Evolutionary conservation across 2,888 invertebrate species (phyloP).

Genomic region (Troides helena): DNA sequence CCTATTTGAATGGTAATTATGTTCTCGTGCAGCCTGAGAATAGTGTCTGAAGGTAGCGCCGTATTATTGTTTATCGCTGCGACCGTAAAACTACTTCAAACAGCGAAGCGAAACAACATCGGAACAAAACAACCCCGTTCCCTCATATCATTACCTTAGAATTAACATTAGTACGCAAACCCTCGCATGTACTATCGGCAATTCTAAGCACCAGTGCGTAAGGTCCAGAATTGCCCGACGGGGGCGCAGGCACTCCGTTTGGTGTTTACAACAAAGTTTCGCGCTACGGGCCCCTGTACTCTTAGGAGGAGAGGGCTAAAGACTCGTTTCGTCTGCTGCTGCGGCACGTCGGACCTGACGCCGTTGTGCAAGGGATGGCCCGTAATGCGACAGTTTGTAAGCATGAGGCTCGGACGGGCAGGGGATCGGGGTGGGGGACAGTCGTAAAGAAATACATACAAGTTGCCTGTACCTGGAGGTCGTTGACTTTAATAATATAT

Average conservation of each 20-base stretch:
- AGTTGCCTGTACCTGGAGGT: constrained; percentile 63
- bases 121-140: constrained; percentile 46
- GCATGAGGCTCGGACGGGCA: constrained; percentile 71
- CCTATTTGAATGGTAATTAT: no score
- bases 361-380: constrained; percentile 66
- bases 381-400: constrained; percentile 80
- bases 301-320: constrained; percentile 17
- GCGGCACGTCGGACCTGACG: constrained; percentile 35
- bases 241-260: constrained; percentile 28
- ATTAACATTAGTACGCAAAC: constrained; percentile 63
- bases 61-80: constrained; percentile 41
- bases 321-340: constrained; percentile 27
- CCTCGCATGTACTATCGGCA: constrained; percentile 35
- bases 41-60: no score
- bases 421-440: constrained; percentile 45
- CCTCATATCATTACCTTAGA: constrained; percentile 72
- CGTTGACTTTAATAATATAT: constrained; percentile 64
- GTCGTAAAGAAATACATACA: constrained; percentile 72
- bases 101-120: constrained; percentile 37
- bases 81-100: constrained; percentile 44
- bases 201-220: constrained; percentile 40
- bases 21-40: no score
- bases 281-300: constrained; percentile 16
- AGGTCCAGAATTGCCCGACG: constrained; percentile 46
- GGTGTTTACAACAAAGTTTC: constrained; percentile 26